Evolutionary conservation across 2,888 invertebrate genomes (phyloP).

Genomic region (Perizoma flavofasciatum): DNA sequence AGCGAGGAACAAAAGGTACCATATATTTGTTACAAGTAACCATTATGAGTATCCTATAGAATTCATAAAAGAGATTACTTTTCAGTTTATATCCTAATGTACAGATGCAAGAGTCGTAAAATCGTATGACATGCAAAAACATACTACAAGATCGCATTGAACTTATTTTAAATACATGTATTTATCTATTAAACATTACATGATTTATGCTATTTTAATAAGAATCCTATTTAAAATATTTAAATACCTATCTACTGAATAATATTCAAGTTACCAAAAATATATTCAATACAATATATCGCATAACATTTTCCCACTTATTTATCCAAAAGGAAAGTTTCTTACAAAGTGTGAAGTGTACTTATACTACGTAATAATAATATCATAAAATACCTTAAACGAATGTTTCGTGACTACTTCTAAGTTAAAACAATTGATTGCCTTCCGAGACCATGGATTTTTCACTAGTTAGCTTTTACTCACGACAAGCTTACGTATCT

Average conservation of each 20-base stretch:
- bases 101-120: conserved; percentile 11
- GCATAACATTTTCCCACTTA: conserved; percentile 6
- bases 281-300: conserved; percentile 9
- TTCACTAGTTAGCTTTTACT: conserved; percentile 23
- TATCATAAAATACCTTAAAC: conserved; percentile 22
- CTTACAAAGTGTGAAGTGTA: conserved; percentile 9
- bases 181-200: conserved; percentile 27
- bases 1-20: conserved; percentile 24
- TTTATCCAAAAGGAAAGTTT: conserved; percentile 8
- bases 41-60: conserved; percentile 14
- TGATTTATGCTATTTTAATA: conserved; percentile 22
- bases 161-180: conserved; percentile 16
- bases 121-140: conserved; percentile 22
- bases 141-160: conserved; percentile 13
- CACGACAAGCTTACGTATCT: conserved; percentile 5
- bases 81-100: conserved; percentile 14
- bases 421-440: conserved; percentile 23
- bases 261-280: conserved; percentile 17
- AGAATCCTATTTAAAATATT: conserved; percentile 30
- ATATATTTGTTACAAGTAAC: conserved; percentile 15
- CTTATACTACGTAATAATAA: conserved; percentile 6
- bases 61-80: conserved; percentile 18
- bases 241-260: conserved; percentile 30
- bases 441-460: conserved; percentile 28
- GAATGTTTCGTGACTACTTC: conserved; percentile 22